A percentile compares a stretch with the other conserved stretches of the same genome.
Evolutionary conservation across 2,888 invertebrate genomes (phyloP).

Genomic region (Gasteruption jaculator): DNA sequence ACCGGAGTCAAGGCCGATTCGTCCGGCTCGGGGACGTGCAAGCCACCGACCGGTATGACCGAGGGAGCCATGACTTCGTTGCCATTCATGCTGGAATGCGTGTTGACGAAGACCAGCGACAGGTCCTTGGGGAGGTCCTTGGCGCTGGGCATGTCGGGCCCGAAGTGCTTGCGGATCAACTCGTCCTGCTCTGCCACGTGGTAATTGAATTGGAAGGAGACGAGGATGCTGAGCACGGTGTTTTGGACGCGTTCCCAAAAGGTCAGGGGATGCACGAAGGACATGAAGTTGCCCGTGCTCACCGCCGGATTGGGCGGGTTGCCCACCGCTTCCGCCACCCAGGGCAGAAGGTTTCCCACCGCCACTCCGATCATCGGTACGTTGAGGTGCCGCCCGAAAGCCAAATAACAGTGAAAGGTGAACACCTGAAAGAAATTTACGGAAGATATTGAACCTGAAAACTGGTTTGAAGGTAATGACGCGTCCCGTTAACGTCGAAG

Average conservation of each 20-base stretch:
- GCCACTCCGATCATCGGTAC: conserved; percentile 24
- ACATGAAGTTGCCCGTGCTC: conserved; percentile 13
- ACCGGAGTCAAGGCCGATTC: conserved; percentile 22
- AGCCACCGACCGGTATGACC: conserved; percentile 55
- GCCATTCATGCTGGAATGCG: conserved; percentile 52
- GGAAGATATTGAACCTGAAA: too few species aligned
- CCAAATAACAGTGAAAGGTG: conserved; percentile 29
- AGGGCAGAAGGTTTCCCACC: conserved; percentile 22
- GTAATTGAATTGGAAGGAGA: conserved; percentile 9
- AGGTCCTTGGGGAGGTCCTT: conserved; percentile 50
- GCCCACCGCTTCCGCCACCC: conserved; percentile 23
- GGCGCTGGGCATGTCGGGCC: conserved; percentile 40
- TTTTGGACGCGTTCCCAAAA: conserved; percentile 33
- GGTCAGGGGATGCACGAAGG: conserved; percentile 9
- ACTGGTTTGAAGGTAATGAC: too few species aligned
- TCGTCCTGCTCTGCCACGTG: conserved; percentile 25
- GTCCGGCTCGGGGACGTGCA: conserved; percentile 49
- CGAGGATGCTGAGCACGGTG: conserved; percentile 3
- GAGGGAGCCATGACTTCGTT: conserved; percentile 50
- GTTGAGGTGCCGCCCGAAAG: conserved; percentile 30
- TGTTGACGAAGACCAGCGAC: conserved; percentile 53
- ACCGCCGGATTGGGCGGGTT: conserved; percentile 28
- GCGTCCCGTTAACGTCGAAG: too few species aligned
- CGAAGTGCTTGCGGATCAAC: conserved; percentile 29
- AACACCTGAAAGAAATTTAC: conserved; percentile 31